Evolutionary conservation across 2,113 vertebrate genomes (phyloP).

Genomic region (Aix galericulata): DNA sequence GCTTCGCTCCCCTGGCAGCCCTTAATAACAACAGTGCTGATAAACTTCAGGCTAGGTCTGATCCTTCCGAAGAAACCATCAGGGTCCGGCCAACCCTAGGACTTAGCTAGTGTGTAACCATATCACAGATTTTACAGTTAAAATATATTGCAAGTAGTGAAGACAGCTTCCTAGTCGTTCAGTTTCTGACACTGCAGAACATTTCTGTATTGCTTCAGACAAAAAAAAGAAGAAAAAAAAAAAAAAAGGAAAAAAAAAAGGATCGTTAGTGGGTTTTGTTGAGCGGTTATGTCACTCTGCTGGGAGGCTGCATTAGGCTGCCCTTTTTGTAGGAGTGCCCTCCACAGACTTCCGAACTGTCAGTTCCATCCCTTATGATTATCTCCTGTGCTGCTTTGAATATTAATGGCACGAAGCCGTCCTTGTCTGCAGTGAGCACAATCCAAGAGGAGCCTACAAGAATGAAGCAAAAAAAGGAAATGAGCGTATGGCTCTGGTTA

Average conservation of each 20-base stretch:
- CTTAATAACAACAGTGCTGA: neutral
- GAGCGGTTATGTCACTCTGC: slow-evolving; percentile 61
- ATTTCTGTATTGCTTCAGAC: neutral
- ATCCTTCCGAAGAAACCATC: neutral
- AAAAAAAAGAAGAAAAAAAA: neutral
- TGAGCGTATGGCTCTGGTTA: slow-evolving; percentile 2
- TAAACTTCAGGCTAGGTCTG: neutral
- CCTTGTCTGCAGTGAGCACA: slow-evolving; percentile 85
- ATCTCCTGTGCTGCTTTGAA: slow-evolving; percentile 88
- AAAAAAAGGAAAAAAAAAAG: neutral
- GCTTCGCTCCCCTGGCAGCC: neutral
- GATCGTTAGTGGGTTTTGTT: neutral
- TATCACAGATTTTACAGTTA: neutral
- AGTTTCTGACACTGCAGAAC: slow-evolving; percentile 4
- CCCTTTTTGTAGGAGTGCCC: slow-evolving; percentile 33
- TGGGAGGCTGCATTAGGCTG: slow-evolving; percentile 32
- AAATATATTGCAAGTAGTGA: neutral
- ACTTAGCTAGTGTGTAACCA: neutral
- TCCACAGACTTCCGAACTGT: slow-evolving; percentile 51
- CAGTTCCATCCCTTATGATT: slow-evolving; percentile 84
- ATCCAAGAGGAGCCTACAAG: slow-evolving; percentile 87
- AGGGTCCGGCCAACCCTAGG: neutral
- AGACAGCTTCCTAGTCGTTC: neutral
- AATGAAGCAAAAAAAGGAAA: slow-evolving; percentile 13
- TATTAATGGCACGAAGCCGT: slow-evolving; percentile 88